Evolutionary conservation across 2,797 vertebrate species (phyloP), one percentile per base, ranked within the genome.

Genomic region (Spondyliosoma cantharus): DNA sequence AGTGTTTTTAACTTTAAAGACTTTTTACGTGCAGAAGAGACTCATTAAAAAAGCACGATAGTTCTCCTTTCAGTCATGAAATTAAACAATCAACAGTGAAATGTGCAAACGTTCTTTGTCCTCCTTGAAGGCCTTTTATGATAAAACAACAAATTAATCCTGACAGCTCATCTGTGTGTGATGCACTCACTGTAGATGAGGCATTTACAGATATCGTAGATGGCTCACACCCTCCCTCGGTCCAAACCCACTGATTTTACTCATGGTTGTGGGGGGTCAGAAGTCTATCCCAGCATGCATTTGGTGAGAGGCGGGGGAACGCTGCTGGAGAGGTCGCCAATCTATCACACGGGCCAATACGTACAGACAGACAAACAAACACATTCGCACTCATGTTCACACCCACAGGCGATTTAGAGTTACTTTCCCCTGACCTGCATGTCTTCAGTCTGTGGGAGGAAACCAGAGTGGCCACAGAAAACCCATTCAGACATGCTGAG

Each of bases 231-330:
- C 25, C 24, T 48, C 43, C 42, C 24, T 58, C 19, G 5, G 19
- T 56, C 32, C 32, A 20, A 11, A 25, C 15, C 45, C 25, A 43
- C 25, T 20, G 49, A 46, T 68, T 49, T 79, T 49, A 48, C 43
- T 80, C 57, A 19, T 58, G 48, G 48, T 65, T 15, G 3, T 0
- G 8, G 60, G 54, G 42, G 32, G 24, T 29, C 22, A 5, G 32
- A 64, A 64, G 79, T 48, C 67, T 66, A 46, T 80, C 78, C 54
- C 84, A 83, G 84, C 76, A 81, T 63, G 71, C 80, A 67, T 46
- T 69, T 42, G 9, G 46, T 82, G 65, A 78, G 70, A 76, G 69
- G 61, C 25, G 64, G 53, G 8, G 57, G 8, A 42, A 60, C 58
- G 29, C 66, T 60, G 83, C 66, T 80, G 82, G 68, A 79, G 59